Evolutionary conservation across 2,113 vertebrate species (phyloP).

Genomic region (Dipodomys spectabilis): DNA sequence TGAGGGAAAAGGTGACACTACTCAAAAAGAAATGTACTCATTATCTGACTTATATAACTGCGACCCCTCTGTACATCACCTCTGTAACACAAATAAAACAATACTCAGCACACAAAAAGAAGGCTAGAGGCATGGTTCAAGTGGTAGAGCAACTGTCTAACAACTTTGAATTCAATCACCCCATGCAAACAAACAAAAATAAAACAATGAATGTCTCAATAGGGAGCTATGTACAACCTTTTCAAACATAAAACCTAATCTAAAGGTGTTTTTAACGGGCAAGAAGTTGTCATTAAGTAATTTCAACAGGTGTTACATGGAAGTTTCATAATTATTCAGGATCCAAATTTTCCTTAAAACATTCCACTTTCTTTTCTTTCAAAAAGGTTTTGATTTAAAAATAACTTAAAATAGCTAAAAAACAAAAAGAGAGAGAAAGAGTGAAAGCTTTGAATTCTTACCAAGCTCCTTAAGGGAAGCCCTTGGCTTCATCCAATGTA

Average conservation of each 20-base stretch:
- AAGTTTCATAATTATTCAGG: neutral
- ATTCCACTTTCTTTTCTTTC: neutral
- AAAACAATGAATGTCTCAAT: neutral
- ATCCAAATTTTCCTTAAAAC: neutral
- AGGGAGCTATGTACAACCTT: neutral
- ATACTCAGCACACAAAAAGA: too few species aligned
- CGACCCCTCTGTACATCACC: too few species aligned
- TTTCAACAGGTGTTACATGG: neutral
- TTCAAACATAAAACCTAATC: neutral
- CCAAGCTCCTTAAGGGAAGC: neutral
- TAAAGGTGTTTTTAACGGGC: neutral
- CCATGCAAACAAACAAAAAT: too few species aligned
- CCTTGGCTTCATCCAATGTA: neutral
- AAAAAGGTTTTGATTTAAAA: neutral
- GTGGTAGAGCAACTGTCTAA: too few species aligned
- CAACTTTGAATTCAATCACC: too few species aligned
- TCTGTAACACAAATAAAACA: too few species aligned
- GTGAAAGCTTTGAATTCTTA: neutral
- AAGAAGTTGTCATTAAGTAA: neutral
- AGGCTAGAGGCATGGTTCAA: too few species aligned
- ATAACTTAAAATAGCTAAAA: too few species aligned
- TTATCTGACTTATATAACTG: too few species aligned
- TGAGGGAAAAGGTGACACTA: too few species aligned
- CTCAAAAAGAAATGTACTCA: too few species aligned
- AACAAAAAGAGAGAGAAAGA: too few species aligned